Percentiles rank a stretch among this genome's conserved stretches.
These are phyloP conservation scores for Trimorus sp. DNA, from an alignment of 2,888 invertebrate species.

Conservation along the genomic window DNA sequence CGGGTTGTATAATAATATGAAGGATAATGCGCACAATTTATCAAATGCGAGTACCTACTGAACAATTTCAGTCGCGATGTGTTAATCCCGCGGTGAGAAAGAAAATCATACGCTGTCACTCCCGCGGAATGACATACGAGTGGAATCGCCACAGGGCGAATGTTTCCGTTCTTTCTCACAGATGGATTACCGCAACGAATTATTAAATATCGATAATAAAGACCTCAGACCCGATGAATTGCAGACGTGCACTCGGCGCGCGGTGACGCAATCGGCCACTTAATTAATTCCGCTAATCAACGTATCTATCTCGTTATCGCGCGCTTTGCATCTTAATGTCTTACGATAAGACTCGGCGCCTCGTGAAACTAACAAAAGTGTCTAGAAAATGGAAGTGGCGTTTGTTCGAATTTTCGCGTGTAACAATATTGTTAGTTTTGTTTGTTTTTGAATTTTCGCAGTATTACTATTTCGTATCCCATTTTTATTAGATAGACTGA, in stretches of 20 bases:
- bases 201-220: slow-evolving; percentile 64
- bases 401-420: not conserved
- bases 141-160: slow-evolving; percentile 57
- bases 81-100: slow-evolving; percentile 57
- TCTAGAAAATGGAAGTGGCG: too few relatives aligned
- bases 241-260: slow-evolving; percentile 24
- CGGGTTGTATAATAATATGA: slow-evolving; percentile 48
- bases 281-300: slow-evolving; percentile 51
- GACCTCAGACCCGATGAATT: slow-evolving; percentile 47
- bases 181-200: slow-evolving; percentile 57
- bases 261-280: slow-evolving; percentile 21
- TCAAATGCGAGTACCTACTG: slow-evolving; percentile 39
- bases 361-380: not conserved
- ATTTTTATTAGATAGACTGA: too few relatives aligned
- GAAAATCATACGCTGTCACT: slow-evolving; percentile 63
- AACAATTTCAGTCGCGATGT: slow-evolving; percentile 43
- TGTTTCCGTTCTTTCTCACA: slow-evolving; percentile 58
- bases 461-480: too few relatives aligned
- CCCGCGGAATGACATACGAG: slow-evolving; percentile 61
- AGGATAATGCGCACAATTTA: slow-evolving; percentile 52
- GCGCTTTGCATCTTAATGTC: slow-evolving; percentile 34
- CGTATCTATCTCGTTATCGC: slow-evolving; percentile 39
- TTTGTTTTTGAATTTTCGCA: too few relatives aligned
- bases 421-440: too few relatives aligned
- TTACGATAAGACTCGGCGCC: not conserved